phyloP scores from a whole-genome alignment of 2,888 invertebrate genomes.

The Pterostichus madidus region DNA sequence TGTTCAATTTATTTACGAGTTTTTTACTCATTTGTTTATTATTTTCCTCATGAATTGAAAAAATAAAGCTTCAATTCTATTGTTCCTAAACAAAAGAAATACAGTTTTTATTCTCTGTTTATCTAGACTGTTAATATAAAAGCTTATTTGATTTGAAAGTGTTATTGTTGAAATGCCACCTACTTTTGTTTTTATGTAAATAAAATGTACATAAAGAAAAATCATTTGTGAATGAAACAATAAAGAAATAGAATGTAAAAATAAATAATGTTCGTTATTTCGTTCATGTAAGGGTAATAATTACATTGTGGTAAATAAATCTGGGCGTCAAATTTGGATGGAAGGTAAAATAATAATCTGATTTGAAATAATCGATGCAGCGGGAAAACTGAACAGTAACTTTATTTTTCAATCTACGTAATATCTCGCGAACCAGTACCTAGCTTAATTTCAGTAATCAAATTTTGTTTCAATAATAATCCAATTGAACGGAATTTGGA shows the following conservation, averaged over 20 bases:
- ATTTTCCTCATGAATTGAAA: too few relatives aligned
- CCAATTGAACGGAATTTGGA: slow-evolving; percentile 10
- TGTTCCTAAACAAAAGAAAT: too few relatives aligned
- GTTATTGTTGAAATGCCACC: neutral
- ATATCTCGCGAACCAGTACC: slow-evolving; percentile 17
- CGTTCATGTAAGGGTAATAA: neutral
- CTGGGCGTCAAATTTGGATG: neutral
- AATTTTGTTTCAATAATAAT: slow-evolving; percentile 24
- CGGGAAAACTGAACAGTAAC: slow-evolving; percentile 9
- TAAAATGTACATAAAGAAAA: neutral
- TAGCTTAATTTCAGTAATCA: slow-evolving; percentile 26
- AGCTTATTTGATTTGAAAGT: neutral
- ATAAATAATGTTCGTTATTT: neutral
- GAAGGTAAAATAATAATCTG: neutral
- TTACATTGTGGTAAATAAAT: slow-evolving; percentile 26
- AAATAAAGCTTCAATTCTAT: too few relatives aligned
- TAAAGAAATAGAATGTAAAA: neutral
- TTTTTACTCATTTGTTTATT: too few relatives aligned
- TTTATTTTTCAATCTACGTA: slow-evolving; percentile 30
- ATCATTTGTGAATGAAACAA: neutral
- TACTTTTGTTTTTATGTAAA: neutral
- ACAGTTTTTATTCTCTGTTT: too few relatives aligned
- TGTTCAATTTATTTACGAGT: too few relatives aligned
- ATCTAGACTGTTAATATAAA: neutral
- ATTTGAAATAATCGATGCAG: slow-evolving; percentile 2